Conservation (phyloP, 2,888 invertebrate genomes). For the Aspidiotus destructor region DNA sequence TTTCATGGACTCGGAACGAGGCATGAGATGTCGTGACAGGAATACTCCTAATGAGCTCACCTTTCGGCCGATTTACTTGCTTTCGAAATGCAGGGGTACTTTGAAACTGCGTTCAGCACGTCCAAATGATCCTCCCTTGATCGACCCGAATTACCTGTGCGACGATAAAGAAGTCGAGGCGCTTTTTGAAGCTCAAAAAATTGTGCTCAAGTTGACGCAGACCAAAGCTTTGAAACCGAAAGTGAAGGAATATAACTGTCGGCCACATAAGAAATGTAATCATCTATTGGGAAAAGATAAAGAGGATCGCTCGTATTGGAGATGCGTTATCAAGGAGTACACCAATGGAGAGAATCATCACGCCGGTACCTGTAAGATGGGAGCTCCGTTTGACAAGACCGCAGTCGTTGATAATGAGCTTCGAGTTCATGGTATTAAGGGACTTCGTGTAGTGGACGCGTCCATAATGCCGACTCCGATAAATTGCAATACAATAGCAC, state of each 20-base stretch:
- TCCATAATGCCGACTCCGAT: slow-evolving; percentile 43
- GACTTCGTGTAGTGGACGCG: slow-evolving; percentile 43
- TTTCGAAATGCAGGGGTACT: slow-evolving; percentile 41
- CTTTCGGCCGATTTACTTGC: slow-evolving; percentile 40
- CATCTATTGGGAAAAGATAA: slow-evolving; percentile 27
- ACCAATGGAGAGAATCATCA: slow-evolving; percentile 39
- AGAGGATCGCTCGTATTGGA: slow-evolving; percentile 38
- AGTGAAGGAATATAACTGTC: slow-evolving; percentile 36
- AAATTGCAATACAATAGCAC: slow-evolving; percentile 41
- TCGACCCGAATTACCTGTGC: slow-evolving; percentile 48
- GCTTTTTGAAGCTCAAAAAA: slow-evolving; percentile 40
- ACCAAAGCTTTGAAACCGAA: slow-evolving; percentile 37
- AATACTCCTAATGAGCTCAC: slow-evolving; percentile 34
- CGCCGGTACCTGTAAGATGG: slow-evolving; percentile 42
- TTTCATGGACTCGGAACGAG: slow-evolving; percentile 43
- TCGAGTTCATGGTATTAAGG: slow-evolving; percentile 41
- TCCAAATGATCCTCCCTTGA: slow-evolving; percentile 45
- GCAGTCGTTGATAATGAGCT: slow-evolving; percentile 41
- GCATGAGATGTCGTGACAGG: slow-evolving; percentile 6
- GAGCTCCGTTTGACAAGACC: slow-evolving; percentile 38
- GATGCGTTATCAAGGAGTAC: slow-evolving; percentile 37
- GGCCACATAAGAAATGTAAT: slow-evolving; percentile 36
- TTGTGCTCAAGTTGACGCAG: slow-evolving; percentile 37
- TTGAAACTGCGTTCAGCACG: slow-evolving; percentile 43
- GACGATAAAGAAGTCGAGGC: slow-evolving; percentile 42